Percentiles rank a stretch among this genome's conserved stretches.
These are phyloP conservation scores for Moxostoma hubbsi DNA, from an alignment of 2,797 vertebrate genomes.

Conservation along the genomic window DNA sequence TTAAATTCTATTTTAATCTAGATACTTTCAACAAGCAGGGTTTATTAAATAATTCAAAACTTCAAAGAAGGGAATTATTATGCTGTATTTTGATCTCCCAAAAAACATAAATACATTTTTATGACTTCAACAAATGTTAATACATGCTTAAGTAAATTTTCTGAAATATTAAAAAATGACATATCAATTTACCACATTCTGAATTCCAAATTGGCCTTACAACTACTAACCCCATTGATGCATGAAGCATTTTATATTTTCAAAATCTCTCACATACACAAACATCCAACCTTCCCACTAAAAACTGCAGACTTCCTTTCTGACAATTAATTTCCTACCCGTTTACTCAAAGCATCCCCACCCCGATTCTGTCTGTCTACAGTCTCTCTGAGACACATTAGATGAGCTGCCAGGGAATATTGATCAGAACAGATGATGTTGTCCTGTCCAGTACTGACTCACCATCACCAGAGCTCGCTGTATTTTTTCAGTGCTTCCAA, in stretches of 20 bases:
- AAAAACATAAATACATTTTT: too few relatives aligned
- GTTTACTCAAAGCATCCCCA: neutral
- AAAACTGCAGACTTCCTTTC: conserved; percentile 16
- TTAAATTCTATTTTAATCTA: too few relatives aligned
- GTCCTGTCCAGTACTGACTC: conserved; percentile 25
- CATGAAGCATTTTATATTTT: neutral
- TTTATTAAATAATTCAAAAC: too few relatives aligned
- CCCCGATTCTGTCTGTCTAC: conserved; percentile 10
- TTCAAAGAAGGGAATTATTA: too few relatives aligned
- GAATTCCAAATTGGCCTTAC: conserved; percentile 10
- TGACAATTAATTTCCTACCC: conserved; percentile 5
- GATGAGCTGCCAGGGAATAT: conserved; percentile 47
- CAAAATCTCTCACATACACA: conserved; percentile 8
- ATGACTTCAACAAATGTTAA: too few relatives aligned
- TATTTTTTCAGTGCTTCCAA: neutral
- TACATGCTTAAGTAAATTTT: neutral
- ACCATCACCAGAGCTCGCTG: neutral
- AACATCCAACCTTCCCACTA: neutral
- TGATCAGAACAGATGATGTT: conserved; percentile 47
- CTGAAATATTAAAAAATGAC: neutral
- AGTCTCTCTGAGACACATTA: conserved; percentile 9
- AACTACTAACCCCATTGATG: neutral
- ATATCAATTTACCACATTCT: neutral
- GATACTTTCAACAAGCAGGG: too few relatives aligned
- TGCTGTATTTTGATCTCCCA: too few relatives aligned